phyloP scores from a whole-genome alignment of 2,113 vertebrate species.

The Poecile atricapillus region DNA sequence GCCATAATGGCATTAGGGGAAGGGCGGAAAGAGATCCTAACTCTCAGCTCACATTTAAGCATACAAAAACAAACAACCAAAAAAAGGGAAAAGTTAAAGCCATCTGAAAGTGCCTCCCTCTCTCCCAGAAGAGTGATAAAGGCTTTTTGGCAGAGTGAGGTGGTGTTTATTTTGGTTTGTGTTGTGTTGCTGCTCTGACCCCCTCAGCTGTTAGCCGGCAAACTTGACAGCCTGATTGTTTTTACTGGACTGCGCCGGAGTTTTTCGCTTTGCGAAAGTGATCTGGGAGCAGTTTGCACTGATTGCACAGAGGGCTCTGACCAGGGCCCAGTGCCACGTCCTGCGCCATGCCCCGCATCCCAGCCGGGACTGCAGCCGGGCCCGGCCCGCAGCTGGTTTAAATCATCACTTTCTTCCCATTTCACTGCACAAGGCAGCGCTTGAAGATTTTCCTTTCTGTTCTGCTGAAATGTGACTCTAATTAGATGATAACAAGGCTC shows the following conservation, averaged over 20 bases:
- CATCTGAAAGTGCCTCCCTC: conserved; percentile 49
- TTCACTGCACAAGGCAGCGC: conserved; percentile 47
- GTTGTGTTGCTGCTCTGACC: conserved; percentile 67
- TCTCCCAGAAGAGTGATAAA: conserved; percentile 63
- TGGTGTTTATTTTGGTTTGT: conserved; percentile 69
- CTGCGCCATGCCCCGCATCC: not conserved
- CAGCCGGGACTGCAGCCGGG: not conserved
- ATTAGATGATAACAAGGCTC: conserved; percentile 74
- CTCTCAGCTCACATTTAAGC: conserved; percentile 1
- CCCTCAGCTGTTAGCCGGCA: conserved; percentile 58
- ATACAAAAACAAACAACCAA: conserved; percentile 52
- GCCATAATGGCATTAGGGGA: not conserved
- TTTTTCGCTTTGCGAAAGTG: not conserved
- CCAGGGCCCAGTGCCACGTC: not conserved
- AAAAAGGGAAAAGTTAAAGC: conserved; percentile 9
- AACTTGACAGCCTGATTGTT: conserved; percentile 59
- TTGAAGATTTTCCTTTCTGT: conserved; percentile 56
- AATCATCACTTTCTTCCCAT: conserved; percentile 67
- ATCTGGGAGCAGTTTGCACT: conserved; percentile 43
- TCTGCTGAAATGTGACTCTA: conserved; percentile 69
- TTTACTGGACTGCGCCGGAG: conserved; percentile 31
- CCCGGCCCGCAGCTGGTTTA: conserved; percentile 56
- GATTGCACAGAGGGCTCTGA: conserved; percentile 28
- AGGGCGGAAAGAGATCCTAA: not conserved
- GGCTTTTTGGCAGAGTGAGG: conserved; percentile 55